A percentile compares a stretch with the other conserved stretches of the same genome.
phyloP scores from a whole-genome alignment of 1,140 invertebrate genomes.

The Pseudomyrmex dendroicus region DNA sequence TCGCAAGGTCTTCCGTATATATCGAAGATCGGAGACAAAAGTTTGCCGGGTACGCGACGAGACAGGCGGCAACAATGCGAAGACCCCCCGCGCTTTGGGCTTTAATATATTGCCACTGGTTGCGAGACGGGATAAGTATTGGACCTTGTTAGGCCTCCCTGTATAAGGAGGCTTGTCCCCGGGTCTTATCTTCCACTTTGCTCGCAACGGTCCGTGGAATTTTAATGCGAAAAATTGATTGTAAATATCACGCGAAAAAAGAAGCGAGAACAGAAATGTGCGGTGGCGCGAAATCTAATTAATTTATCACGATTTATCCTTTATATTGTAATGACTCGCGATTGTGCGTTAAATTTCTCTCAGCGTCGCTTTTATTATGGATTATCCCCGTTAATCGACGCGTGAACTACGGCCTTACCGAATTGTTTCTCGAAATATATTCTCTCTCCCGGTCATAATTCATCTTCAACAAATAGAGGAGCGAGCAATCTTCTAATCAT shows the following conservation, averaged over 20 bases:
- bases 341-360: not conserved
- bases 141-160: slow-evolving; percentile 83
- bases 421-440: slow-evolving; percentile 6
- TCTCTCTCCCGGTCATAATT: not conserved
- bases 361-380: not conserved
- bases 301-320: not conserved
- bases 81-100: slow-evolving; percentile 83
- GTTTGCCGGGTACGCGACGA: slow-evolving; percentile 76
- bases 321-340: not conserved
- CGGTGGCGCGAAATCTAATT: not conserved
- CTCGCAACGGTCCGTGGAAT: slow-evolving; percentile 75
- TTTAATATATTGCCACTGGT: slow-evolving; percentile 83
- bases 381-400: not conserved
- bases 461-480: slow-evolving; percentile 50
- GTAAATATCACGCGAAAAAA: slow-evolving; percentile 23
- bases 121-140: slow-evolving; percentile 82
- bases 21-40: slow-evolving; percentile 78
- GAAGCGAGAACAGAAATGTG: not conserved
- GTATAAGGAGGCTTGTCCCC: slow-evolving; percentile 80
- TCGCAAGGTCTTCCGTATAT: slow-evolving; percentile 64
- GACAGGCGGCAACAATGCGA: slow-evolving; percentile 82
- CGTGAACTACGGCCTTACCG: not conserved
- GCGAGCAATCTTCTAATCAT: slow-evolving; percentile 27
- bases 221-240: slow-evolving; percentile 85
- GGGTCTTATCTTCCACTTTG: slow-evolving; percentile 59